Conservation (phyloP, 2,113 vertebrate species). For the Engraulis encrasicolus region DNA sequence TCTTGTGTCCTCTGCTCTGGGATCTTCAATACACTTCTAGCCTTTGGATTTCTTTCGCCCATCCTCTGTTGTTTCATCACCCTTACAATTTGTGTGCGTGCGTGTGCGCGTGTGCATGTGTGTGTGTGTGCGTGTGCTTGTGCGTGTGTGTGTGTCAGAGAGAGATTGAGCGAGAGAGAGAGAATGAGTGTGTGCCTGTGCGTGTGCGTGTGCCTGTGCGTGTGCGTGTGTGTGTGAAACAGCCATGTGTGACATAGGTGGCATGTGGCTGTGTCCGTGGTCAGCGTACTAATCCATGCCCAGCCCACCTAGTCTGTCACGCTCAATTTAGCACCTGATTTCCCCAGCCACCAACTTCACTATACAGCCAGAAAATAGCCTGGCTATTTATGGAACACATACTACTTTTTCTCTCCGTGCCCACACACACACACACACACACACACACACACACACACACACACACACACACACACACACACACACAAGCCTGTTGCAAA, state of each 20-base stretch:
- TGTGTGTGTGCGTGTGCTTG: background rate
- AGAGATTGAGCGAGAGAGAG: no score
- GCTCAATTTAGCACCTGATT: conserved; percentile 70
- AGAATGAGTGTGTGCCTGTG: background rate
- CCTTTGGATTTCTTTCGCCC: background rate
- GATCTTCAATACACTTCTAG: background rate
- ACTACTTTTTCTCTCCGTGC: conserved; percentile 4
- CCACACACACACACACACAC: background rate
- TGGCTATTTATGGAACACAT: conserved; percentile 29
- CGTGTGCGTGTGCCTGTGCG: background rate
- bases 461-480: no score
- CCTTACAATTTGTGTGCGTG: background rate
- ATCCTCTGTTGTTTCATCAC: background rate
- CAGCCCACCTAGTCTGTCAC: conserved; percentile 49
- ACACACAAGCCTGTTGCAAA: no score
- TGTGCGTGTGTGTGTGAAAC: background rate
- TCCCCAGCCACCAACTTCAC: conserved; percentile 48
- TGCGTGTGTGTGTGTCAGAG: background rate
- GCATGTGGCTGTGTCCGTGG: conserved; percentile 28
- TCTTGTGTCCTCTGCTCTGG: background rate
- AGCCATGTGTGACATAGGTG: background rate
- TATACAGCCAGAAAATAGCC: background rate
- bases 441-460: background rate
- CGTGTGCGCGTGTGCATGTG: background rate
- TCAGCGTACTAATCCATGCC: conserved; percentile 15